Conservation (phyloP, 1,140 invertebrate species). For the Lucilia sericata region DNA sequence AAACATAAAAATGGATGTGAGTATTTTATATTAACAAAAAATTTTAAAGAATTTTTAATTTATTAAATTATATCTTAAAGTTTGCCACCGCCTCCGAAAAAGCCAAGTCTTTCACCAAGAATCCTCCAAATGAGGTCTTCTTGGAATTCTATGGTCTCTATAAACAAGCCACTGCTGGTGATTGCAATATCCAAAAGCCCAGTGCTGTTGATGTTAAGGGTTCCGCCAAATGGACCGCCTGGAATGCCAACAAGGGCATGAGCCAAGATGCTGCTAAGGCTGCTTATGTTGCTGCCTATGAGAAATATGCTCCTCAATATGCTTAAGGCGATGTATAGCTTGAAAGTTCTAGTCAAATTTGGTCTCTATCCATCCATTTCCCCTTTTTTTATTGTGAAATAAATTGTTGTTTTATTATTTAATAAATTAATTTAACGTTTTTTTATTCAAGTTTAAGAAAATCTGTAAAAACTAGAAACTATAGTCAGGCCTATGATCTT, state of each 20-base stretch:
- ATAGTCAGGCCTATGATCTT: too few relatives aligned
- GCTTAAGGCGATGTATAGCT: constrained; percentile 40
- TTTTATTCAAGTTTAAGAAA: too few relatives aligned
- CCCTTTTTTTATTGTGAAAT: not conserved
- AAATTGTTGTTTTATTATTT: not conserved
- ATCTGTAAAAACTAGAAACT: too few relatives aligned
- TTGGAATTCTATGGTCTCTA: constrained; percentile 87
- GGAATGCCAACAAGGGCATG: constrained; percentile 84
- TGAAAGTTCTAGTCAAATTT: not conserved
- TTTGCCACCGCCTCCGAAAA: constrained; percentile 84
- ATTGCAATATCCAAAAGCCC: constrained; percentile 65
- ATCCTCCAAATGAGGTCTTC: constrained; percentile 85
- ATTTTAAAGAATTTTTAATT: not conserved
- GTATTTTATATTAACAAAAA: not conserved
- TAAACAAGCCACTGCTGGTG: constrained; percentile 87
- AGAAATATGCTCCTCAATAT: constrained; percentile 71
- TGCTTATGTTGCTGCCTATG: constrained; percentile 83
- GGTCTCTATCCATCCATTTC: too few relatives aligned
- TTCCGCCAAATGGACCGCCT: constrained; percentile 97
- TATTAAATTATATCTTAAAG: constrained; percentile 55
- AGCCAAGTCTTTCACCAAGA: constrained; percentile 82
- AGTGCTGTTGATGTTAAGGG: constrained; percentile 86
- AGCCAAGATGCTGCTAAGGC: constrained; percentile 84
- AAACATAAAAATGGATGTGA: constrained; percentile 23
- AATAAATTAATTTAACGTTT: not conserved